Percentiles rank a stretch among this genome's conserved stretches.
Conservation (phyloP, 2,888 invertebrate species). For the Chrysolina haemoptera region DNA sequence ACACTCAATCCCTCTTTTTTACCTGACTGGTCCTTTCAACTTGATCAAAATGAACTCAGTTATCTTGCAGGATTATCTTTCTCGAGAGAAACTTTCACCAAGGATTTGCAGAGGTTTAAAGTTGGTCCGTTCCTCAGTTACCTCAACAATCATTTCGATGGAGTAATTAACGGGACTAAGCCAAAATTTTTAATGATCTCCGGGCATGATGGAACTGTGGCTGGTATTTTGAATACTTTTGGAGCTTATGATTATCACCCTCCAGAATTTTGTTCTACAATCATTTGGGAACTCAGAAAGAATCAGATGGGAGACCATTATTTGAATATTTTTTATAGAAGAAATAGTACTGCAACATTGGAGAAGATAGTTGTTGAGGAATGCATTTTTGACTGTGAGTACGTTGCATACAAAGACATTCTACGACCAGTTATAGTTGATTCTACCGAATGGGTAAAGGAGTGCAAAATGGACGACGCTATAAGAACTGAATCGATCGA, state of each 20-base stretch:
- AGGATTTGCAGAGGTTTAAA: constrained; percentile 74
- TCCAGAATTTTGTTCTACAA: constrained; percentile 79
- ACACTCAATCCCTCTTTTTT: constrained; percentile 35
- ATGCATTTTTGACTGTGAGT: neutral
- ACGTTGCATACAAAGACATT: constrained; percentile 4
- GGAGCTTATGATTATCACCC: constrained; percentile 78
- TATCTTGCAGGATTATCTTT: constrained; percentile 77
- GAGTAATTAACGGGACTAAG: constrained; percentile 50
- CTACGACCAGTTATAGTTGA: constrained; percentile 19
- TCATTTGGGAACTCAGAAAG: constrained; percentile 79
- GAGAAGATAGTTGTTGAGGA: constrained; percentile 1
- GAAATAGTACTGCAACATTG: constrained; percentile 65
- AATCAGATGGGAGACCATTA: constrained; percentile 55
- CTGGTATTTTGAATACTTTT: constrained; percentile 80
- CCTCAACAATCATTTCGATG: constrained; percentile 76
- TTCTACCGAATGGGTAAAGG: constrained; percentile 9
- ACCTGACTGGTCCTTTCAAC: constrained; percentile 34
- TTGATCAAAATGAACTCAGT: constrained; percentile 65
- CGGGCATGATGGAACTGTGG: constrained; percentile 86
- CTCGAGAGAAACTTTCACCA: constrained; percentile 72
- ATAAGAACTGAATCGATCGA: too few species aligned
- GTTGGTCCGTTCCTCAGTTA: constrained; percentile 80
- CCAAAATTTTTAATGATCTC: constrained; percentile 82
- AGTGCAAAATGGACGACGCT: neutral
- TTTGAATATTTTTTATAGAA: constrained; percentile 75